Evolutionary conservation across 2,888 invertebrate species (phyloP).

Genomic region (Habroteleia sp.): DNA sequence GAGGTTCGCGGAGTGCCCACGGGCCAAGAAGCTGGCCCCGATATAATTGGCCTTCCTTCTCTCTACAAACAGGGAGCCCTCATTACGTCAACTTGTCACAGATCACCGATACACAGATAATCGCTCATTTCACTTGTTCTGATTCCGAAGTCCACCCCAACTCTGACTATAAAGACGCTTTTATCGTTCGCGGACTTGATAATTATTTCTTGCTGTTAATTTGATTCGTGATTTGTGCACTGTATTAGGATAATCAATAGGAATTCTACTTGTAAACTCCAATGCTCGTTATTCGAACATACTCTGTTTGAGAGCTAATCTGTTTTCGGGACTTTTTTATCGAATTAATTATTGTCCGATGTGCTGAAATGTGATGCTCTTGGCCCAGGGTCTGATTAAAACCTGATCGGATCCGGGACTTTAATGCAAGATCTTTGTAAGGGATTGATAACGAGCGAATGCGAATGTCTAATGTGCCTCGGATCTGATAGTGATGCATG

Average conservation of each 20-base stretch:
- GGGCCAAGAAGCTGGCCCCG: slow-evolving; percentile 67
- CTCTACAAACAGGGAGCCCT: slow-evolving; percentile 72
- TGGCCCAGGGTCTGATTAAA: slow-evolving; percentile 41
- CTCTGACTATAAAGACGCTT: slow-evolving; percentile 42
- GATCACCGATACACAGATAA: slow-evolving; percentile 75
- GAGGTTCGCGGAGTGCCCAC: slow-evolving; percentile 63
- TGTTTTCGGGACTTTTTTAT: slow-evolving; percentile 27
- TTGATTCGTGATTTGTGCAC: slow-evolving; percentile 4
- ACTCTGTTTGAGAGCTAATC: slow-evolving; percentile 2
- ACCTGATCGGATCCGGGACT: slow-evolving; percentile 27
- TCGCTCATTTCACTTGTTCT: slow-evolving; percentile 63
- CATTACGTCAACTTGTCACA: slow-evolving; percentile 77
- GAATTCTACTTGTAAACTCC: neutral
- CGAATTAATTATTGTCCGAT: slow-evolving; percentile 47
- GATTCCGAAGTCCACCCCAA: slow-evolving; percentile 26
- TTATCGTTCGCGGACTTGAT: slow-evolving; percentile 42
- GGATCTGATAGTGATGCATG: slow-evolving; percentile 56
- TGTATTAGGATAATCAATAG: no score
- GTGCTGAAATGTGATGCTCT: slow-evolving; percentile 43
- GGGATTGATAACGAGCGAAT: slow-evolving; percentile 51
- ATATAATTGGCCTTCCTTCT: slow-evolving; percentile 68
- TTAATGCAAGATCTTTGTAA: slow-evolving; percentile 61
- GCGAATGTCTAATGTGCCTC: slow-evolving; percentile 52
- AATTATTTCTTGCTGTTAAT: slow-evolving; percentile 54
- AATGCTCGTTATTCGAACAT: neutral